Base-by-base conservation (phyloP, 1,140 invertebrate genomes). In the Paralvinella palmiformis region DNA sequence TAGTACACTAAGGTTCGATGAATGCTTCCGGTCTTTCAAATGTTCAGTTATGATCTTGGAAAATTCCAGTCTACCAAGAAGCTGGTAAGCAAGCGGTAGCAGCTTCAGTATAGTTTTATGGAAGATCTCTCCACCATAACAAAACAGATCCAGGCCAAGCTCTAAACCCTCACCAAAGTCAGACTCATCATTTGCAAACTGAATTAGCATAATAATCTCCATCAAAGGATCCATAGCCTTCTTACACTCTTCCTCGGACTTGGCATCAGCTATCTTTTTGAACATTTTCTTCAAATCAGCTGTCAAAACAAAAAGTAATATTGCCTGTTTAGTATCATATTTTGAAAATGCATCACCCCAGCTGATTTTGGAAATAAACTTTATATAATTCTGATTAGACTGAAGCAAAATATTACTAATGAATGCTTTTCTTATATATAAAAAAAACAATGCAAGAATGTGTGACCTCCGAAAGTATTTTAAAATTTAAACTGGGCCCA, bases 91-190 rank as follows among this genome's bases (percentile, higher is more conserved):
- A n/a, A 88, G 84, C 24, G 84, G 83, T 7, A 96, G 79, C 66
- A 91, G 81, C 65, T 83, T 83, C 32, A 85, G 72, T 1, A 87
- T 57, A 6, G 35, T n/a, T 82, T 60, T 84, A 27, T 52, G 37
- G 35, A 48, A 36, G 6, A 58, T 62, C 29, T 72, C 65, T 1
- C 71, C 71, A 7, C 76, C 76, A 72, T 85, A 89, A 64, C 84
- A 86, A 73, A 96, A 92, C 20, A 96, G 76, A 79, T 93, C 87
- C 36, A 93, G 85, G 0, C 91, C 93, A 31, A 94, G 80, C 80
- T 97, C 93, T 1, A 96, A 73, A 4, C 91, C 89, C 56, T 90
- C 92, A 0, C 93, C 94, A 82, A 94, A 95, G 79, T 96, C 94
- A 76, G 90, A 92, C 79, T 96, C 94, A 77, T 96, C 94, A 66